Evolutionary conservation across 2,113 vertebrate species (phyloP).

Genomic region (Daphoenositta chrysoptera): DNA sequence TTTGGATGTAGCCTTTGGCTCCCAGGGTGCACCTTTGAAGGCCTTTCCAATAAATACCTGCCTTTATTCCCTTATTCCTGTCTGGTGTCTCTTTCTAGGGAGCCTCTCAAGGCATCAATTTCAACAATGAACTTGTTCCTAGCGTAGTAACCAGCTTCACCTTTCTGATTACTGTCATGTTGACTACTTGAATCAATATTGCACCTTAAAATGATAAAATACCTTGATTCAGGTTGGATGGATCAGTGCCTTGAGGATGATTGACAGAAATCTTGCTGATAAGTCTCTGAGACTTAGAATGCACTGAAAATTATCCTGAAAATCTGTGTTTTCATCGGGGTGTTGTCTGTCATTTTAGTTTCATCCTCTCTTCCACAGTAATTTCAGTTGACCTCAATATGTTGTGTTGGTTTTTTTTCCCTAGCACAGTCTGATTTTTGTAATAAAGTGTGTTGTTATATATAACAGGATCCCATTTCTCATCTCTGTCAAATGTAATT

Average conservation of each 20-base stretch:
- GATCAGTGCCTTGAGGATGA: not conserved
- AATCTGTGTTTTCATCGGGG: not conserved
- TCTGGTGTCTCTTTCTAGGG: too few species aligned
- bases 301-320: not conserved
- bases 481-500: slow-evolving; percentile 14
- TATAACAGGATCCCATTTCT: slow-evolving; percentile 1
- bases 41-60: too few species aligned
- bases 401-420: not conserved
- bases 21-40: too few species aligned
- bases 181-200: not conserved
- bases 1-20: too few species aligned
- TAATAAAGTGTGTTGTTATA: not conserved
- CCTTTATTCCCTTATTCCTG: too few species aligned
- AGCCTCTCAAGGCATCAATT: too few species aligned
- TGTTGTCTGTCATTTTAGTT: not conserved
- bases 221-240: not conserved
- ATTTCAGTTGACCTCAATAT: slow-evolving; percentile 1
- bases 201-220: not conserved
- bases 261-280: not conserved
- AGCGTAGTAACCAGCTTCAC: not conserved
- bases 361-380: not conserved
- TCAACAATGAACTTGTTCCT: not conserved
- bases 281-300: not conserved
- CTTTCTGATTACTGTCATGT: not conserved
- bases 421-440: not conserved